phyloP scores from a whole-genome alignment of 2,113 vertebrate species.

The Chroicocephalus ridibundus region DNA sequence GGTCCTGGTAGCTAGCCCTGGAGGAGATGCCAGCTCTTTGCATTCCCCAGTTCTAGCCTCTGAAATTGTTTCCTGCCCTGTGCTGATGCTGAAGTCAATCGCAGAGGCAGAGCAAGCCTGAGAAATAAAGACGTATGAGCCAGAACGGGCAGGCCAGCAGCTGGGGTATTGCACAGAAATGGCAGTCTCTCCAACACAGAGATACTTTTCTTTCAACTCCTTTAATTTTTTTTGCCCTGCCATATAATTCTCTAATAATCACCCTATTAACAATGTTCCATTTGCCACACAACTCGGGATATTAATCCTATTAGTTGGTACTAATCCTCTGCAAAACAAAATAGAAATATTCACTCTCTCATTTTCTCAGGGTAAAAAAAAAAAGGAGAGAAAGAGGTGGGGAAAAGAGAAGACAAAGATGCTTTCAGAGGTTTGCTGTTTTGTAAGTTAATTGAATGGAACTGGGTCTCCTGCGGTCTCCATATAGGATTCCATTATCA shows the following conservation, averaged over 20 bases:
- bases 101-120: conserved; percentile 4
- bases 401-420: conserved; percentile 21
- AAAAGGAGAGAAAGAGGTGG: background rate
- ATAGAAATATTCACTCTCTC: conserved; percentile 52
- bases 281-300: conserved; percentile 55
- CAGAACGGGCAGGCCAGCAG: background rate
- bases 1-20: background rate
- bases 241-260: conserved; percentile 63
- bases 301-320: conserved; percentile 68
- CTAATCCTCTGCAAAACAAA: conserved; percentile 61
- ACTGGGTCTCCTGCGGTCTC: conserved; percentile 43
- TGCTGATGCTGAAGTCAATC: conserved; percentile 12
- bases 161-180: background rate
- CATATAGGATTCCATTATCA: conserved; percentile 56
- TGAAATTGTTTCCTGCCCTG: conserved; percentile 3
- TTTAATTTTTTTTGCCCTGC: conserved; percentile 28
- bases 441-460: conserved; percentile 52
- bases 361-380: conserved; percentile 32
- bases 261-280: conserved; percentile 61
- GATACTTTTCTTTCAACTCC: background rate
- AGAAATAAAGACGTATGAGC: conserved; percentile 21
- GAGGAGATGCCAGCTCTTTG: background rate
- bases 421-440: conserved; percentile 39
- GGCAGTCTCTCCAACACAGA: background rate
- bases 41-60: background rate